These are phyloP conservation scores for Limenitis camilla DNA, from an alignment of 2,888 invertebrate genomes.

Conservation along the genomic window DNA sequence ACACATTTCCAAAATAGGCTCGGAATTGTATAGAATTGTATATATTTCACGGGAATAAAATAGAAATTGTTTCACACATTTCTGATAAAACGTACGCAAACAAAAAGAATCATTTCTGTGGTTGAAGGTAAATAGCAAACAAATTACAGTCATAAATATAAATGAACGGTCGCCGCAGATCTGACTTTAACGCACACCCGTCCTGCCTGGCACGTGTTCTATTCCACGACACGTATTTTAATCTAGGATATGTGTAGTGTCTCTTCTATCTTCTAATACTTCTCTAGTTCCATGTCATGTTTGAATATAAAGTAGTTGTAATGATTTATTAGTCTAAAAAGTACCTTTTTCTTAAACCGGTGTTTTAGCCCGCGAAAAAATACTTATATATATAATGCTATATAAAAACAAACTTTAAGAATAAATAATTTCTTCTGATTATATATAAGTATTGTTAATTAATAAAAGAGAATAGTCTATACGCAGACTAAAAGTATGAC, in stretches of 20 bases:
- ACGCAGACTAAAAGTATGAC: no score
- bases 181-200: constrained; percentile 63
- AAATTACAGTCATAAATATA: constrained; percentile 28
- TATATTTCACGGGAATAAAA: no score
- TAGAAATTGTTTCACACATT: no score
- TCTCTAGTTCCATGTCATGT: constrained; percentile 16
- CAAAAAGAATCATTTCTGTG: not conserved
- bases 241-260: constrained; percentile 17
- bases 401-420: no score
- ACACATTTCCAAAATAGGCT: no score
- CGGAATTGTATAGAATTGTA: no score
- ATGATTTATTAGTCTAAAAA: constrained; percentile 3
- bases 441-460: no score
- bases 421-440: no score
- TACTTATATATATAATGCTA: no score
- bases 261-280: constrained; percentile 19
- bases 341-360: not conserved
- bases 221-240: constrained; percentile 60
- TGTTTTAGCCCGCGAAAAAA: no score
- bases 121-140: constrained; percentile 15
- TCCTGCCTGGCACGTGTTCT: constrained; percentile 69
- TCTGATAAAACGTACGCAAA: not conserved
- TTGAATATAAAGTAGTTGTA: constrained; percentile 18
- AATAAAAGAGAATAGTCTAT: no score
- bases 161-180: constrained; percentile 28